Conservation (phyloP, 2,888 invertebrate genomes). For the Alsophila aescularia region DNA sequence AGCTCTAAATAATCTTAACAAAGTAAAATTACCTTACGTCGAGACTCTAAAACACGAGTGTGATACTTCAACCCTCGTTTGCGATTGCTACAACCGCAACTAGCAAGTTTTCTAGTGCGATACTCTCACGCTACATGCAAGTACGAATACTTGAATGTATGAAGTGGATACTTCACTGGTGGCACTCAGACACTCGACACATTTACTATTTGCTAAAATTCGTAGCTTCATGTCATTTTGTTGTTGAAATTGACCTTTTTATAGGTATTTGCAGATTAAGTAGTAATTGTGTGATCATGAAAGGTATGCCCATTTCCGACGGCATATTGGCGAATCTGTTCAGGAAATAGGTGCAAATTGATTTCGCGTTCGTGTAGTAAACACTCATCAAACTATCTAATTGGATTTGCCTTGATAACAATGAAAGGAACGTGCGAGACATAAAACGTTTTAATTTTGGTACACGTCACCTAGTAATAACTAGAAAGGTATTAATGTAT, state of each 20-base stretch:
- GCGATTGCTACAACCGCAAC: slow-evolving; percentile 24
- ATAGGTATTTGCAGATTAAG: slow-evolving; percentile 10
- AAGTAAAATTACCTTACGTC: slow-evolving; percentile 5
- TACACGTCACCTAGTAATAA: slow-evolving; percentile 8
- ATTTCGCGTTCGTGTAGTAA: slow-evolving; percentile 9
- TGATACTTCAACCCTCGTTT: slow-evolving; percentile 5
- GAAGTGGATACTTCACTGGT: slow-evolving; percentile 17
- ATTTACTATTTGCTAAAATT: slow-evolving; percentile 1
- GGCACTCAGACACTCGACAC: neutral
- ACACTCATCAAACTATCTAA: slow-evolving; percentile 3
- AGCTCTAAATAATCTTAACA: neutral
- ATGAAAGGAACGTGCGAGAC: slow-evolving; percentile 5
- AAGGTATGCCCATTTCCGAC: slow-evolving; percentile 47
- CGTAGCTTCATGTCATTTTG: slow-evolving; percentile 22
- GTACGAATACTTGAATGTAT: slow-evolving; percentile 29
- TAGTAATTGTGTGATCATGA: slow-evolving; percentile 44
- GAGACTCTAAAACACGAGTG: slow-evolving; percentile 9
- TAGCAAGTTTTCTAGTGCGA: slow-evolving; percentile 32
- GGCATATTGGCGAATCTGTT: slow-evolving; percentile 52
- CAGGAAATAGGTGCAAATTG: slow-evolving; percentile 29
- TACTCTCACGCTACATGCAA: slow-evolving; percentile 30
- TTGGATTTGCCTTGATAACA: slow-evolving; percentile 15
- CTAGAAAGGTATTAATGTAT: too few species aligned
- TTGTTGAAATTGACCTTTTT: slow-evolving; percentile 11
- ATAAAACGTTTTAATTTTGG: slow-evolving; percentile 1